Evolutionary conservation across 2,797 vertebrate genomes (phyloP), one percentile per base, ranked within the genome.

Genomic region (Peromyscus nudipes): DNA sequence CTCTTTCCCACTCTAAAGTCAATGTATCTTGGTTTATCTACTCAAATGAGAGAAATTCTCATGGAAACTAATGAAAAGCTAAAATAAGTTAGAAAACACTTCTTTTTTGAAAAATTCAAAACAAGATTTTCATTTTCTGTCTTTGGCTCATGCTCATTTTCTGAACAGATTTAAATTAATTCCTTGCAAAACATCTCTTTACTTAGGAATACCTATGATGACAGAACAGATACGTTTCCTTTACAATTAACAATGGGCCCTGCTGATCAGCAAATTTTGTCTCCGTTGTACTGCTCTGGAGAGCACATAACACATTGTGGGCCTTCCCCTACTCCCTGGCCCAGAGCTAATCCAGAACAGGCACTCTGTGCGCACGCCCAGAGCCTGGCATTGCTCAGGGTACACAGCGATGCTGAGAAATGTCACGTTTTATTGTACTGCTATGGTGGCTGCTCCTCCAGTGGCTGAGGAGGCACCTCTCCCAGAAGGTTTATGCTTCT

Each of bases 91-190:
- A 92, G 81, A 85, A 94, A 94, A 67, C 17, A 37, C 8, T 87
- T 90, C 34, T 37, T 76, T 75, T n/a, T 46, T n/a, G 11, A 46
- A 92, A 93, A 94, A 92, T 73, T 94, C 77, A 91, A 65, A 46
- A 55, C 1, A 75, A 95, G 69, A 76, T 40, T 95, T 88, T 77
- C 60, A 65, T 84, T 91, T 95, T 71, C 69, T 46, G 65, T 71
- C 88, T 90, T 92, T 64, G 88, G 87, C 23, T 95, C 55, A 69
- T 29, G 49, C 49, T 91, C 73, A 95, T 75, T 95, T 96, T 91
- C 80, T 94, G 87, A 95, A 94, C 17, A 77, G 60, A 83, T 76
- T 87, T 97, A 92, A 95, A 92, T 4, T 7, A 94, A 92, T 91
- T 90, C 52, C 43, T 69, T 79, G n/a, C 25, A 52, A 82, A 71